phyloP scores from a whole-genome alignment of 2,797 vertebrate species.

The Mus spretus region DNA sequence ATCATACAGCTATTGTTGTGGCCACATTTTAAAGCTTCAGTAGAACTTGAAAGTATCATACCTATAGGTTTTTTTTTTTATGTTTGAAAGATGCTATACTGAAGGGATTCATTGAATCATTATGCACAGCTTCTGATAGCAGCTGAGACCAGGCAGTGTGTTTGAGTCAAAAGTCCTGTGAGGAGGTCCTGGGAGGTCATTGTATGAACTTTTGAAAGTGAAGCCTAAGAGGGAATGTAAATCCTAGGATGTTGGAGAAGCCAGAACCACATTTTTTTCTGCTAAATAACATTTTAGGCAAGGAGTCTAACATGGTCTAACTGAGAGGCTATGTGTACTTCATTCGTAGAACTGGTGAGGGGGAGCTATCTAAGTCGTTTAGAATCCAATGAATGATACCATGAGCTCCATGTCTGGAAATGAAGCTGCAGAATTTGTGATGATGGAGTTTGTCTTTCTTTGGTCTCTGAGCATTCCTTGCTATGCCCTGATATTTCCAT shows the following conservation, averaged over 20 bases:
- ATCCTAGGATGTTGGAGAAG: background rate
- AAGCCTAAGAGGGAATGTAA: background rate
- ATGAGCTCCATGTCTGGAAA: background rate
- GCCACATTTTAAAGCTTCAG: background rate
- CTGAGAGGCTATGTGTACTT: background rate
- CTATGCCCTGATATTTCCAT: background rate
- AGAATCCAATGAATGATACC: background rate
- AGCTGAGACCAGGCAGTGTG: background rate
- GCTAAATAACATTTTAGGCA: background rate
- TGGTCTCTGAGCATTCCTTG: background rate
- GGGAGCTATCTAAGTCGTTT: background rate
- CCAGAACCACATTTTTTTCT: background rate
- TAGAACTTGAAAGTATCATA: too few species aligned
- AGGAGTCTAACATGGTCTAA: background rate
- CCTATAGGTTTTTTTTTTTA: background rate
- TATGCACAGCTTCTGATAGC: background rate
- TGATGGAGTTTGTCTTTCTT: too few species aligned
- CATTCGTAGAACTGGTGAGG: background rate
- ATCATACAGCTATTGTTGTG: background rate
- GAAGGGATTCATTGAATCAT: background rate
- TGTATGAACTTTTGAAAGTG: background rate
- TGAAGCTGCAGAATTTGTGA: background rate
- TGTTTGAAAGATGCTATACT: background rate
- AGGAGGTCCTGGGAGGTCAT: background rate
- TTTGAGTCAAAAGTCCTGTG: background rate